Percentiles rank a stretch among this genome's conserved stretches.
phyloP scores from a whole-genome alignment of 1,140 invertebrate species.

The Drosophila fuyamai region DNA sequence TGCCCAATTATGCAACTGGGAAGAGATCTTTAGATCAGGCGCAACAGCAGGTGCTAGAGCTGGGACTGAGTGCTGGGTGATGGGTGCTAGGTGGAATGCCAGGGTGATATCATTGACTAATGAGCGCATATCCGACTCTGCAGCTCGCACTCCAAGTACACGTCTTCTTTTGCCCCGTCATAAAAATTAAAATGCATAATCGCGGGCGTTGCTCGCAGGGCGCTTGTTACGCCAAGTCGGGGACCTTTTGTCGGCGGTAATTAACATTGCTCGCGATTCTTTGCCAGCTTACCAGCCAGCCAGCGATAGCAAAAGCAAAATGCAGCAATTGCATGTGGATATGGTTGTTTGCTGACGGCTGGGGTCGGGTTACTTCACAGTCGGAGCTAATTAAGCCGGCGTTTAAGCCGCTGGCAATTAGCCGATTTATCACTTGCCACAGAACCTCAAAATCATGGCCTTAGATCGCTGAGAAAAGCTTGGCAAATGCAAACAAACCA shows the following conservation, averaged over 20 bases:
- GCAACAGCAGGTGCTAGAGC: constrained; percentile 37
- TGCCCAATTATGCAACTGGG: constrained; percentile 76
- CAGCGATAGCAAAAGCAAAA: neutral
- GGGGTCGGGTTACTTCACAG: constrained; percentile 54
- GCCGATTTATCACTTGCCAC: constrained; percentile 68
- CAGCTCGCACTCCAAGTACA: neutral
- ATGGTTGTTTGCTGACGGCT: constrained; percentile 45
- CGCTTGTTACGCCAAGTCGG: neutral
- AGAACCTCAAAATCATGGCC: constrained; percentile 52
- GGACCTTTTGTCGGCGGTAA: constrained; percentile 20
- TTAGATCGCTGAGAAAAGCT: constrained; percentile 39
- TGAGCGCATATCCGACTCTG: constrained; percentile 45
- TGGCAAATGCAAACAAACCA: constrained; percentile 60
- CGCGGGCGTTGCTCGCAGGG: constrained; percentile 51
- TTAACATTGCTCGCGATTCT: constrained; percentile 58
- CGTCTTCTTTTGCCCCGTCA: constrained; percentile 38
- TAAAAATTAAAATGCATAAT: constrained; percentile 65
- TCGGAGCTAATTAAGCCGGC: constrained; percentile 60
- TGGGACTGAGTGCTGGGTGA: constrained; percentile 33
- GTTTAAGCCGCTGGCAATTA: constrained; percentile 70
- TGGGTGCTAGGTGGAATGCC: constrained; percentile 37
- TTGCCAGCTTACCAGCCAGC: neutral
- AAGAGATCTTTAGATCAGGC: constrained; percentile 34
- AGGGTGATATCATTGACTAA: constrained; percentile 75
- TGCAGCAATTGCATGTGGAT: constrained; percentile 52